phyloP scores from a whole-genome alignment of 2,797 vertebrate genomes.

The Numenius phaeopus region DNA sequence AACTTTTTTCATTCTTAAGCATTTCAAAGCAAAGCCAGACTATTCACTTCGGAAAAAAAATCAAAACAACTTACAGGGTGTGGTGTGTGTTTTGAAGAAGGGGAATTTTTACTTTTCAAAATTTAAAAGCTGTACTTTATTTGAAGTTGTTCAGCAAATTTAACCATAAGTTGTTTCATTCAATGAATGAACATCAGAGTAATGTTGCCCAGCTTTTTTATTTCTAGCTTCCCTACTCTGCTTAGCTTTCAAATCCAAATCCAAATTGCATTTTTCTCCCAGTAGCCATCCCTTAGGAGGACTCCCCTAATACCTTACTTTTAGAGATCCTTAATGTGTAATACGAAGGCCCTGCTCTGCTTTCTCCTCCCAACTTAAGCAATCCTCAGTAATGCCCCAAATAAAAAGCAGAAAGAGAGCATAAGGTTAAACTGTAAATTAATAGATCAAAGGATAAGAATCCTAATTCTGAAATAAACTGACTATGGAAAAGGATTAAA shows the following conservation, averaged over 20 bases:
- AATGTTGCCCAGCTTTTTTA: neutral
- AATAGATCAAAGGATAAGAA: conserved; percentile 72
- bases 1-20: neutral
- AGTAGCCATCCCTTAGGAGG: neutral
- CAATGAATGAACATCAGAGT: neutral
- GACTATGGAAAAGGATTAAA: conserved; percentile 69
- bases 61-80: neutral
- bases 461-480: conserved; percentile 72
- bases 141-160: conserved; percentile 3
- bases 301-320: neutral
- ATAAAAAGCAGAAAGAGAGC: conserved; percentile 39
- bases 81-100: neutral
- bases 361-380: neutral
- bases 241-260: conserved; percentile 6
- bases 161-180: neutral
- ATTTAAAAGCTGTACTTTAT: neutral
- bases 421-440: conserved; percentile 71
- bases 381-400: conserved; percentile 23
- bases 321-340: neutral
- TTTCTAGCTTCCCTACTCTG: neutral
- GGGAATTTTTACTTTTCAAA: neutral
- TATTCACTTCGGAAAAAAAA: neutral
- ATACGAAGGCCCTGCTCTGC: neutral
- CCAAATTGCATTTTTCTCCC: conserved; percentile 31
- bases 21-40: neutral